These are phyloP conservation scores for Chelonus insularis DNA, from an alignment of 1,140 invertebrate species.

Conservation along the genomic window DNA sequence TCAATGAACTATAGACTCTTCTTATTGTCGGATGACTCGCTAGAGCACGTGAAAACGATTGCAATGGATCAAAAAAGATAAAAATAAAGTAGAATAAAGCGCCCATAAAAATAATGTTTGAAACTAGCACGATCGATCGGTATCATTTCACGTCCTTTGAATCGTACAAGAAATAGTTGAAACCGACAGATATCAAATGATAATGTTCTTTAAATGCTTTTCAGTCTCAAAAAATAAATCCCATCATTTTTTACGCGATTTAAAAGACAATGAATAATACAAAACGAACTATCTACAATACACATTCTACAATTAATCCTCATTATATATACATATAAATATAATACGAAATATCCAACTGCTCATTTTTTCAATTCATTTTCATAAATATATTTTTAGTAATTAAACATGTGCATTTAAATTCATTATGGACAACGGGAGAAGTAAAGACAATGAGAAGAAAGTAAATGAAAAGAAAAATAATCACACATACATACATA, in stretches of 20 bases:
- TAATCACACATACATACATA: constrained; percentile 22
- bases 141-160: constrained; percentile 7
- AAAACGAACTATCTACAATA: too few relatives aligned
- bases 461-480: constrained; percentile 23
- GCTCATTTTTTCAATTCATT: too few relatives aligned
- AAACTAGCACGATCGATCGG: constrained; percentile 23
- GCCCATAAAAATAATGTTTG: constrained; percentile 19
- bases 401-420: constrained; percentile 31
- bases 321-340: too few relatives aligned
- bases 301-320: too few relatives aligned
- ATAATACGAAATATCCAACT: too few relatives aligned
- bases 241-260: too few relatives aligned
- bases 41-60: constrained; percentile 21
- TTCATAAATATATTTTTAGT: too few relatives aligned
- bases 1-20: constrained; percentile 30
- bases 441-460: constrained; percentile 17
- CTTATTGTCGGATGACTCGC: constrained; percentile 22
- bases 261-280: too few relatives aligned
- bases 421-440: constrained; percentile 22
- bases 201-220: too few relatives aligned
- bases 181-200: not conserved
- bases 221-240: too few relatives aligned
- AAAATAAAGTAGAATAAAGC: not conserved
- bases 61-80: constrained; percentile 16
- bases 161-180: not conserved